A percentile compares a stretch with the other conserved stretches of the same genome.
phyloP scores from a whole-genome alignment of 1,140 invertebrate genomes.

The Heterodera carotae region DNA sequence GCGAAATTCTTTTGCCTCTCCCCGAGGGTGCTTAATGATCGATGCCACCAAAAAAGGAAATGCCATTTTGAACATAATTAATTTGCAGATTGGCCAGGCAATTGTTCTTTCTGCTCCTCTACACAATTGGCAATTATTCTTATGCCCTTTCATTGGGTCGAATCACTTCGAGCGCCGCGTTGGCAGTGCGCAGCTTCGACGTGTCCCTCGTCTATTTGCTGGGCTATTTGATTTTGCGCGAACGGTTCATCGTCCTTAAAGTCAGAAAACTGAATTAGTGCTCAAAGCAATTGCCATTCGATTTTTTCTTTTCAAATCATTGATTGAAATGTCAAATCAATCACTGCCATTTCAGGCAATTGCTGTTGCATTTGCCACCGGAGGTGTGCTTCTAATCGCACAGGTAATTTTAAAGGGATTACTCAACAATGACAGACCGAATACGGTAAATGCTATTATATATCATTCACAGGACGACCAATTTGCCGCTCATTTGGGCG shows the following conservation, averaged over 20 bases:
- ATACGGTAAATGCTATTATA: no score
- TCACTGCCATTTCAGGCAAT: constrained; percentile 34
- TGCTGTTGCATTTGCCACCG: constrained; percentile 50
- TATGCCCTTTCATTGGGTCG: constrained; percentile 21
- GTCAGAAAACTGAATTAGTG: no score
- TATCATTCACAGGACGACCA: constrained; percentile 44
- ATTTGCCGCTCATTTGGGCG: constrained; percentile 45
- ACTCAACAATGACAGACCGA: no score
- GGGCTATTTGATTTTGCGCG: not conserved
- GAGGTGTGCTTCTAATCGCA: constrained; percentile 57
- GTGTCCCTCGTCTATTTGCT: constrained; percentile 28
- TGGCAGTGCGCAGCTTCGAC: constrained; percentile 17
- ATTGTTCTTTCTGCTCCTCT: constrained; percentile 21
- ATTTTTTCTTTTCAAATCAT: no score
- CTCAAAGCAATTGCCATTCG: no score
- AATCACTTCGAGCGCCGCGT: constrained; percentile 17
- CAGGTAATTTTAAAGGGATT: no score
- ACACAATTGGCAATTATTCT: constrained; percentile 20
- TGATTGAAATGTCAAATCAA: no score
- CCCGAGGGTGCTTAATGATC: no score
- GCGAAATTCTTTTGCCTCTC: no score
- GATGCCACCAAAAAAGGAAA: not conserved
- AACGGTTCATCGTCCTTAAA: constrained; percentile 21
- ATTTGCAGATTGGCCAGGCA: constrained; percentile 8
- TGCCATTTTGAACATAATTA: no score